phyloP scores from a whole-genome alignment of 1,140 invertebrate species.

The Drosophila kanapiae region DNA sequence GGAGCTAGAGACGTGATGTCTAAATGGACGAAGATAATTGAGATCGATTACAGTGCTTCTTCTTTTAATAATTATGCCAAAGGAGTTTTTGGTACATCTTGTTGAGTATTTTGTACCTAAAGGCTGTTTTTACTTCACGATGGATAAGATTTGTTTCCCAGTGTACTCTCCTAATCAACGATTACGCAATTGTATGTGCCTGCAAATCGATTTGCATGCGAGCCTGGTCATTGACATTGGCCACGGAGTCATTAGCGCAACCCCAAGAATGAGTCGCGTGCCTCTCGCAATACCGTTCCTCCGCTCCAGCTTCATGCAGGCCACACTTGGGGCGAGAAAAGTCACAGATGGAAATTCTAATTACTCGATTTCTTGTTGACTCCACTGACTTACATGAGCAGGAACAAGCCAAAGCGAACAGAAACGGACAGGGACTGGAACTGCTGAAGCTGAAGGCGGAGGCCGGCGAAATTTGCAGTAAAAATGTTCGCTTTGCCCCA shows the following conservation, averaged over 20 bases:
- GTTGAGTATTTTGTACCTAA: no score
- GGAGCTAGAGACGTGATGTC: slow-evolving; percentile 4
- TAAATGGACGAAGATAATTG: slow-evolving; percentile 10
- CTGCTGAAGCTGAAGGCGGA: slow-evolving; percentile 10
- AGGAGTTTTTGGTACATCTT: not conserved
- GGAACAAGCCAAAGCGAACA: slow-evolving; percentile 18
- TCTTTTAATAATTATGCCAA: not conserved
- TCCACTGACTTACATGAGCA: slow-evolving; percentile 56
- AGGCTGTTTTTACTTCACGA: not conserved
- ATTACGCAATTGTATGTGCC: slow-evolving; percentile 64
- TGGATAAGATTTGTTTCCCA: not conserved
- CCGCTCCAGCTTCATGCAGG: slow-evolving; percentile 21
- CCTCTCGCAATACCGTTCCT: slow-evolving; percentile 46
- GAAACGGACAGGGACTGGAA: slow-evolving; percentile 6
- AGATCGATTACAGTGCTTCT: slow-evolving; percentile 6
- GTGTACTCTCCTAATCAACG: slow-evolving; percentile 34
- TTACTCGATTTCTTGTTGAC: slow-evolving; percentile 62
- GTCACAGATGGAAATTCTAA: slow-evolving; percentile 69
- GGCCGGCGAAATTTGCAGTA: slow-evolving; percentile 60
- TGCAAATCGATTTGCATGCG: slow-evolving; percentile 71
- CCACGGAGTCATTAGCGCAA: slow-evolving; percentile 34
- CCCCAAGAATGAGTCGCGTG: slow-evolving; percentile 53
- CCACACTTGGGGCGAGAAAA: slow-evolving; percentile 68
- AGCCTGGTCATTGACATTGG: slow-evolving; percentile 44
- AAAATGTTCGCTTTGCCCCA: slow-evolving; percentile 76